Evolutionary conservation across 2,113 vertebrate genomes (phyloP).

Genomic region (Polyodon spathula): DNA sequence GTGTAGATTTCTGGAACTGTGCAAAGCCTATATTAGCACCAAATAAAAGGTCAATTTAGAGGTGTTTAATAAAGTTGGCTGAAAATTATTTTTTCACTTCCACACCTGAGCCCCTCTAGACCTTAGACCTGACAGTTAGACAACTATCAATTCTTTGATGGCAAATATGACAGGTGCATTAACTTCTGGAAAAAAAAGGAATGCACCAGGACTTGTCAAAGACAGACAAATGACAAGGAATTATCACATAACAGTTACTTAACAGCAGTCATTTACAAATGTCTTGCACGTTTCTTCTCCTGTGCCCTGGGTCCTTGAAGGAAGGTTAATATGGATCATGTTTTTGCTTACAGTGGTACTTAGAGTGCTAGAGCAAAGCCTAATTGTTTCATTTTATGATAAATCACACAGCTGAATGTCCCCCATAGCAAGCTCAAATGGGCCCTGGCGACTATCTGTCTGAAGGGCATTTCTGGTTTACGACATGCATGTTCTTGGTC

Average conservation of each 20-base stretch:
- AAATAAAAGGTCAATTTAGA: too few species aligned
- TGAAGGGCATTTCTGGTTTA: conserved; percentile 17
- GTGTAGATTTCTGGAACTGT: too few species aligned
- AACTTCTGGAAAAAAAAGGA: neutral
- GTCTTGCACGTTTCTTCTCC: conserved; percentile 23
- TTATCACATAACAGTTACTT: conserved; percentile 16
- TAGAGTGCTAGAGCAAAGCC: conserved; percentile 33
- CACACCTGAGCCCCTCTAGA: neutral
- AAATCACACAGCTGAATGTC: conserved; percentile 29
- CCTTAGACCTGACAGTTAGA: conserved; percentile 10
- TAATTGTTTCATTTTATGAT: conserved; percentile 37
- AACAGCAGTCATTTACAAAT: conserved; percentile 12
- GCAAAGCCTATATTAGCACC: too few species aligned
- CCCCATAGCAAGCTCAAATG: conserved; percentile 37
- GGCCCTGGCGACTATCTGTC: conserved; percentile 15
- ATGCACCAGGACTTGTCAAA: conserved; percentile 11
- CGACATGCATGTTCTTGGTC: conserved; percentile 20
- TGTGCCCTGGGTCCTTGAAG: conserved; percentile 6
- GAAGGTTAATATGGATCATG: conserved; percentile 27
- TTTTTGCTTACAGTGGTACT: conserved; percentile 32
- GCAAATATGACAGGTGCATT: conserved; percentile 8
- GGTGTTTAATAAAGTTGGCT: too few species aligned
- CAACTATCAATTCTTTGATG: conserved; percentile 11
- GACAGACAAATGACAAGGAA: conserved; percentile 19
- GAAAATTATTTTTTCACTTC: too few species aligned